Evolutionary conservation across 2,113 vertebrate genomes (phyloP).

Genomic region (Barbus barbus): DNA sequence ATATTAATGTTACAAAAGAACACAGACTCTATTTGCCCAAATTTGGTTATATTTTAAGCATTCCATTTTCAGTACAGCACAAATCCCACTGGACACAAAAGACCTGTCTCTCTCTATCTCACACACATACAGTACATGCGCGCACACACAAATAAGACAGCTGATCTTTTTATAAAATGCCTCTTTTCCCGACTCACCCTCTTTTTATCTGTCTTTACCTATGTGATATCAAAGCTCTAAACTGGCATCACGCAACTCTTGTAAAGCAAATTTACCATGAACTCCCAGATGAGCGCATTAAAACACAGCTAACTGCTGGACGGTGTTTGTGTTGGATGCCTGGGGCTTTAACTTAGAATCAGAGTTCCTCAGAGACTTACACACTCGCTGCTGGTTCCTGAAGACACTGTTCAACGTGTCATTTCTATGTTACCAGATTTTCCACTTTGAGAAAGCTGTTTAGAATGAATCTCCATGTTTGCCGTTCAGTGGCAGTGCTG

Average conservation of each 20-base stretch:
- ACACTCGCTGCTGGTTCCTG: background rate
- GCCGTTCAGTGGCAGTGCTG: background rate
- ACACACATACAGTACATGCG: background rate
- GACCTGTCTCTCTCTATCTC: constrained; percentile 28
- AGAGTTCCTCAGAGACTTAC: background rate
- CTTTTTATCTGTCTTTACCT: background rate
- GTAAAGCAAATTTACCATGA: background rate
- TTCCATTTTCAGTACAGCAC: constrained; percentile 50
- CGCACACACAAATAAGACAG: background rate
- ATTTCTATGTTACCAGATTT: background rate
- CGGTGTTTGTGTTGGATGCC: constrained; percentile 7
- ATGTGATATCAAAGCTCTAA: background rate
- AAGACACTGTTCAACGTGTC: background rate
- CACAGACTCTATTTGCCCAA: constrained; percentile 51
- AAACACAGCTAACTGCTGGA: background rate
- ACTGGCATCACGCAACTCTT: background rate
- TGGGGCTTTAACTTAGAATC: constrained; percentile 4
- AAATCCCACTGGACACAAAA: constrained; percentile 33
- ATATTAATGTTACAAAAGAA: constrained; percentile 21
- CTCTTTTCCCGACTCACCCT: background rate
- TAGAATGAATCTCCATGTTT: no score
- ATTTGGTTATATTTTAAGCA: constrained; percentile 54
- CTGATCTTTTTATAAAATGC: background rate
- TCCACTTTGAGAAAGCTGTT: background rate
- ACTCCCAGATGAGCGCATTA: background rate